phyloP scores from a whole-genome alignment of 2,888 invertebrate genomes.

The Orchesella flavescens region DNA sequence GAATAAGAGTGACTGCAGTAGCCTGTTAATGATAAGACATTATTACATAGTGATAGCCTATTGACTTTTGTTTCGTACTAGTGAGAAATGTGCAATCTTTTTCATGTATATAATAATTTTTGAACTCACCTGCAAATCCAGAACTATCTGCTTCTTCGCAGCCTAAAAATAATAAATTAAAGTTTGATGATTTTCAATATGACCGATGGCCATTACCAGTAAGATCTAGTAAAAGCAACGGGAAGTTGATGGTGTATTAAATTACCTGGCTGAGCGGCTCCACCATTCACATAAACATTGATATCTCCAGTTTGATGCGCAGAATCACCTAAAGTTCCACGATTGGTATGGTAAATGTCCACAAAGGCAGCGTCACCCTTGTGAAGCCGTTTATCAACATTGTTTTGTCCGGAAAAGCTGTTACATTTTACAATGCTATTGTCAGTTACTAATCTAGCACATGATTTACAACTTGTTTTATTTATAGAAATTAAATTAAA shows the following conservation, averaged over 20 bases:
- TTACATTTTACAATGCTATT: background rate
- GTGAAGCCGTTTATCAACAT: conserved; percentile 49
- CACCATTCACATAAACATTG: conserved; percentile 66
- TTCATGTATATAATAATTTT: background rate
- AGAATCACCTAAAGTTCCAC: conserved; percentile 61
- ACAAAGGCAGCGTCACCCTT: conserved; percentile 63
- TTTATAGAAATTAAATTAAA: background rate
- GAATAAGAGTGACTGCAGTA: conserved; percentile 65
- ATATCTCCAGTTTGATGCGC: conserved; percentile 59
- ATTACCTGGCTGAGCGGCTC: conserved; percentile 62
- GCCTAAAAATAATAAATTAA: conserved; percentile 24
- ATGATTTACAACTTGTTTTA: background rate
- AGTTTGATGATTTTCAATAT: background rate
- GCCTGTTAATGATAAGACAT: conserved; percentile 19
- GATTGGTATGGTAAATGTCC: conserved; percentile 64
- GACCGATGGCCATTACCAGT: no score
- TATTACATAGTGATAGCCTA: background rate
- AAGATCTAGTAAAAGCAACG: no score
- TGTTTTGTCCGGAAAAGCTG: conserved; percentile 38
- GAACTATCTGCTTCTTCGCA: conserved; percentile 55
- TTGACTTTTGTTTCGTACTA: background rate
- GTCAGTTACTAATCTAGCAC: background rate
- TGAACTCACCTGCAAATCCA: conserved; percentile 33
- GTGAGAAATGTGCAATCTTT: no score
- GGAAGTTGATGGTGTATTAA: no score